A percentile compares a stretch with the other conserved stretches of the same genome.
These are phyloP conservation scores for Eurystomus glaucurus DNA, from an alignment of 2,797 vertebrate genomes.

Conservation along the genomic window DNA sequence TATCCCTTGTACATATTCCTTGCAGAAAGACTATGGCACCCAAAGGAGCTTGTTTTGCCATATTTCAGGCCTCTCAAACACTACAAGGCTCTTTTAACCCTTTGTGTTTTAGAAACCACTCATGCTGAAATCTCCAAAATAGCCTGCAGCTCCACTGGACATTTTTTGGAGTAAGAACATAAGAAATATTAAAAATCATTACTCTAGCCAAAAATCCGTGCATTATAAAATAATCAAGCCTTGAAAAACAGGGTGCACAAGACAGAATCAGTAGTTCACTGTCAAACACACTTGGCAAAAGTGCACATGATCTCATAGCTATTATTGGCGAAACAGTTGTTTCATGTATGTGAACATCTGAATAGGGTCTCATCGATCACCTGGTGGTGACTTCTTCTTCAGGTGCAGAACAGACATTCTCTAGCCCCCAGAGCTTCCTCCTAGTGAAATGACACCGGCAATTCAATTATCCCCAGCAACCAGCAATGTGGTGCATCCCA, in stretches of 20 bases:
- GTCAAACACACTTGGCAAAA: neutral
- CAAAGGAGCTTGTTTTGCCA: neutral
- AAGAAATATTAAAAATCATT: neutral
- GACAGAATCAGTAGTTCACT: neutral
- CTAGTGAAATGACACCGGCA: neutral
- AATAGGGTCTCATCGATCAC: too few species aligned
- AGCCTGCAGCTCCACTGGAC: neutral
- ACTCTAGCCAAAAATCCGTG: neutral
- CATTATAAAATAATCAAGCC: neutral
- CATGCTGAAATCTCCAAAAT: neutral
- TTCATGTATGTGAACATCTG: neutral
- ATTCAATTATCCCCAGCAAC: neutral
- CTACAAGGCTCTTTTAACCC: neutral
- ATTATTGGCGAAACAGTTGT: neutral
- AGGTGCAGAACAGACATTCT: neutral
- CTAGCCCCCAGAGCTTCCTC: neutral
- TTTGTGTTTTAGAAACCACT: neutral
- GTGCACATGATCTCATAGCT: accelerated
- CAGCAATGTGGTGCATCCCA: neutral
- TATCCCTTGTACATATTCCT: neutral
- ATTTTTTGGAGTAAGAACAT: neutral
- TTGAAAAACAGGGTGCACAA: neutral
- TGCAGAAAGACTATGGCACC: neutral
- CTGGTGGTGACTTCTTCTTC: neutral
- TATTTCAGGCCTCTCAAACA: neutral